Conservation (phyloP, 2,888 invertebrate genomes). For the Ochlodes sylvanus region DNA sequence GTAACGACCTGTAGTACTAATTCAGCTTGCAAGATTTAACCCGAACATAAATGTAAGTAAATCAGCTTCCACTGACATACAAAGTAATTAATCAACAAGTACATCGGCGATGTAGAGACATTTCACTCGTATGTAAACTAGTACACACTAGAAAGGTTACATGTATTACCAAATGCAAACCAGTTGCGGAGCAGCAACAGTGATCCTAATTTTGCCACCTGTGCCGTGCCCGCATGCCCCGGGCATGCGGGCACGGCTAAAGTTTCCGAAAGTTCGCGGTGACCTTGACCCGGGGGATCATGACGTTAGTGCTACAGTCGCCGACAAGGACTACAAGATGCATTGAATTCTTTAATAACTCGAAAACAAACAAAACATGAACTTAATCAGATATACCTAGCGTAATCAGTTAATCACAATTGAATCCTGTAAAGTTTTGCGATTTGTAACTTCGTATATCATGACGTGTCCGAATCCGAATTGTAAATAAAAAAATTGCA, state of each 20-base stretch:
- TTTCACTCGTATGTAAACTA: background rate
- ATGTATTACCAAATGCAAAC: constrained; percentile 16
- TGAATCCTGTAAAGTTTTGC: too few relatives aligned
- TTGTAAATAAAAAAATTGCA: too few relatives aligned
- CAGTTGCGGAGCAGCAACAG: constrained; percentile 1
- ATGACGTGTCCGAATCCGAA: too few relatives aligned
- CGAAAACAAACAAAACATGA: too few relatives aligned
- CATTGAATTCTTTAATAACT: too few relatives aligned
- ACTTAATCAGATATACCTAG: too few relatives aligned
- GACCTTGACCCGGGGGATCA: constrained; percentile 16
- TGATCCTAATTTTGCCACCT: constrained; percentile 20
- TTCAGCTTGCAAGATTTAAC: too few relatives aligned
- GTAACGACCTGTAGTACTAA: too few relatives aligned
- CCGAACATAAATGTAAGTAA: too few relatives aligned
- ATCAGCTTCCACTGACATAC: too few relatives aligned
- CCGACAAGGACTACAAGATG: background rate
- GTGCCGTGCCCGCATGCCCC: constrained; percentile 3
- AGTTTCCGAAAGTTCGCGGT: background rate
- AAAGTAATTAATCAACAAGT: background rate
- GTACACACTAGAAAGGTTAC: constrained; percentile 19
- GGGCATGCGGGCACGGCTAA: constrained; percentile 10
- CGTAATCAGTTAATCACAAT: too few relatives aligned
- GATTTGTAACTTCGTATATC: too few relatives aligned
- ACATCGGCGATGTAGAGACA: background rate
- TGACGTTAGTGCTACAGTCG: background rate